Evolutionary conservation across 2,888 invertebrate species (phyloP), one percentile per base, ranked within the genome.

Genomic region (Drosophila paranaensis): DNA sequence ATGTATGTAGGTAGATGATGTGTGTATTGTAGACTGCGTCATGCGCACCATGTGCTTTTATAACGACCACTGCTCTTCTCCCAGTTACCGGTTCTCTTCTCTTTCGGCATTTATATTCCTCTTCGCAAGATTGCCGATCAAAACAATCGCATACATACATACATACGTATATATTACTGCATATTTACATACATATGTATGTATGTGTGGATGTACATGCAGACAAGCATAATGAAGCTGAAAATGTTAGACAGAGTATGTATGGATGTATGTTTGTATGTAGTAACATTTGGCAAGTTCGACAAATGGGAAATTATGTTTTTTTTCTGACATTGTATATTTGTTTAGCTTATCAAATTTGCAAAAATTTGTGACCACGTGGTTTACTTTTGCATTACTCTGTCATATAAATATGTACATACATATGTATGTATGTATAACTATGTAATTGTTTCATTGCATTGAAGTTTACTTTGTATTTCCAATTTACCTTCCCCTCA

Each of bases 21-120:
- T 42, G 37, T 50, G n/a, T 37, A n/a, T 37, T 39, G 37, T 43
- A 45, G 25, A 56, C 20, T 62, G 33, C 50, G 90, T 84, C 92
- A 88, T 91, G 91, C 90, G 91, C 90, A 86, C 91, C 92, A 91
- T 92, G 91, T 91, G 92, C 89, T 90, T 83, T 65, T 65, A 35
- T 57, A 25, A 25, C 43, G 16, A 45, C 51, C 62, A n/a, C n/a
- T 25, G 4, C 69, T 61, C 64, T 76, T 63, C 20, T 63, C 20
- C 6, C 16, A 56, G 39, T 53, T 54, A 35, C 51, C 60, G 60
- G 64, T 54, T 74, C 69, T 77, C 74, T 80, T 74, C 67, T 74
- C 65, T 74, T 65, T 50, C 58, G 8, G 6, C 48, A 40, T 45
- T 54, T 62, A n/a, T 46, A n/a, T 64, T 53, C 27, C 46, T 46